Conservation (phyloP, 2,113 vertebrate species). For the Gorsachius goisagi region DNA sequence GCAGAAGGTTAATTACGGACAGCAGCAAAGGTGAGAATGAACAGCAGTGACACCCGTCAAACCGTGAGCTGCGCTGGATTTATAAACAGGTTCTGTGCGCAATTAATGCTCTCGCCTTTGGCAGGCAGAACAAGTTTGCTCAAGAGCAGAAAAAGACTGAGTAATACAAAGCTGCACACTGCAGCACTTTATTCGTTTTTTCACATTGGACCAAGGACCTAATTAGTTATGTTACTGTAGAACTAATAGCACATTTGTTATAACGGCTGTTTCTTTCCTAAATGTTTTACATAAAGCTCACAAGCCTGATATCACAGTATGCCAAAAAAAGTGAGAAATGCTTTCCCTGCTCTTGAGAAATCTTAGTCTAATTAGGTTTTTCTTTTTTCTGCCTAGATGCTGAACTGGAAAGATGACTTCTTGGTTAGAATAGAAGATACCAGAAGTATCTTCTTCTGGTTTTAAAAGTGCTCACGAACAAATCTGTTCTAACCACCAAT, state of each 20-base stretch:
- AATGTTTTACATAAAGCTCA: slow-evolving; percentile 33
- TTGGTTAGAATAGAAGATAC: not conserved
- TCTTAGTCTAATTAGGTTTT: slow-evolving; percentile 35
- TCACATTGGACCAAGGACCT: not conserved
- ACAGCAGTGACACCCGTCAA: not conserved
- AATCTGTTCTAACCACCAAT: not conserved
- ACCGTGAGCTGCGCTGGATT: not conserved
- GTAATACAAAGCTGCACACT: slow-evolving; percentile 5
- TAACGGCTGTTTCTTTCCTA: not conserved
- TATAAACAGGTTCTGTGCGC: slow-evolving; percentile 36
- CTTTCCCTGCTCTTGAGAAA: slow-evolving; percentile 43
- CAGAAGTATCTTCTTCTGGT: not conserved
- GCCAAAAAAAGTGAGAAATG: slow-evolving; percentile 47
- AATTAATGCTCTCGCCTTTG: slow-evolving; percentile 15
- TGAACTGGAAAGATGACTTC: slow-evolving; percentile 13
- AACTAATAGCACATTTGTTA: slow-evolving; percentile 37
- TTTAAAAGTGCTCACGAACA: not conserved
- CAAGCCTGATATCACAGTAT: slow-evolving; percentile 13
- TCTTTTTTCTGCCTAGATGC: slow-evolving; percentile 51
- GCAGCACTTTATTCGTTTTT: not conserved
- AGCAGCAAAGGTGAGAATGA: slow-evolving; percentile 15
- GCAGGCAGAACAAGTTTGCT: not conserved
- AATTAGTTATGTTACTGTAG: slow-evolving; percentile 32
- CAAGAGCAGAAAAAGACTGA: slow-evolving; percentile 15
- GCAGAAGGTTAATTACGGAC: not conserved